These are phyloP conservation scores for Junco hyemalis DNA, from an alignment of 2,113 vertebrate genomes.

Conservation along the genomic window DNA sequence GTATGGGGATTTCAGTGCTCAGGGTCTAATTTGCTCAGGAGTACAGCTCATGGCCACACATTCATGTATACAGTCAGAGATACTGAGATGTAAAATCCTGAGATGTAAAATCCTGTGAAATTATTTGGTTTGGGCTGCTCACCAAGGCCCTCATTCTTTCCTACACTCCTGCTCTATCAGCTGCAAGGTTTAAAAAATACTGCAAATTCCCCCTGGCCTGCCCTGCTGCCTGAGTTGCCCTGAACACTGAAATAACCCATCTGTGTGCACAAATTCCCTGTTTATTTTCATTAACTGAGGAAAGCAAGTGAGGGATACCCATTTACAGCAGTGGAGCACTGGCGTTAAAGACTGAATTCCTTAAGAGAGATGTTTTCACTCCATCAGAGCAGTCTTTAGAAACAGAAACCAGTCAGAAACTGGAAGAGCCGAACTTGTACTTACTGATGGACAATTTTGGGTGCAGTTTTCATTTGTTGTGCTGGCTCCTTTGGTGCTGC, in stretches of 20 bases:
- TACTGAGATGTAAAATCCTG: neutral
- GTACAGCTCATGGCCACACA: neutral
- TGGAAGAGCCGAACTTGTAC: neutral
- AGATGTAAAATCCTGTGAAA: neutral
- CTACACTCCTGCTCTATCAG: neutral
- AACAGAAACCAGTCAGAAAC: neutral
- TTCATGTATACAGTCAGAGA: neutral
- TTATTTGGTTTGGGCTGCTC: neutral
- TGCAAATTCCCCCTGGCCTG: neutral
- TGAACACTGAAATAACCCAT: neutral
- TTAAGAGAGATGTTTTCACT: neutral
- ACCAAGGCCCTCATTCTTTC: neutral
- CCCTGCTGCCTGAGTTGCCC: neutral
- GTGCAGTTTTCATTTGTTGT: neutral
- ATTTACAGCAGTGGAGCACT: neutral
- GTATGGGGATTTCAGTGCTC: neutral
- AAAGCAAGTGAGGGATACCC: neutral
- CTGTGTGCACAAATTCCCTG: neutral
- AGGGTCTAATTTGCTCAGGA: neutral
- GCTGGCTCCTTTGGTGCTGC: neutral
- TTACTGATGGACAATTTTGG: neutral
- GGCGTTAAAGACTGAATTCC: neutral
- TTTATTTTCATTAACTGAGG: neutral
- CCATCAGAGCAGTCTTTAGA: neutral
- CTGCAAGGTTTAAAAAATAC: neutral